phyloP scores from a whole-genome alignment of 1,140 invertebrate genomes.

The Physella acuta region DNA sequence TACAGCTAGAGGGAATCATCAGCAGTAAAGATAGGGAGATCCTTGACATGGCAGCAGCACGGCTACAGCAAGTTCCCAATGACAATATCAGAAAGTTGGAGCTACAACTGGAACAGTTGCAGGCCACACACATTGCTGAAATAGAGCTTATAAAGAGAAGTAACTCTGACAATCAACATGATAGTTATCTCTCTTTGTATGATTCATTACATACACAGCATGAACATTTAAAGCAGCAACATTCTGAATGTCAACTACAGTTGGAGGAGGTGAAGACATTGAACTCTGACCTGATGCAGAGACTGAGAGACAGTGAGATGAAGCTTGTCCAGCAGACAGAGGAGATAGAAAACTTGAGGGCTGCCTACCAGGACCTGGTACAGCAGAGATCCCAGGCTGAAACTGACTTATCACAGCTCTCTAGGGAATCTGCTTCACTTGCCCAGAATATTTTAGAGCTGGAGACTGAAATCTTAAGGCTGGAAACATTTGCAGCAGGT shows the following conservation, averaged over 20 bases:
- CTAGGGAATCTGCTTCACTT: no score
- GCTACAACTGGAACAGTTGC: conserved; percentile 10
- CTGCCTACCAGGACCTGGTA: background rate
- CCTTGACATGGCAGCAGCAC: background rate
- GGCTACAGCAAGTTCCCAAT: background rate
- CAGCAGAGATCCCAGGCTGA: background rate
- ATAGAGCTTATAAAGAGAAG: background rate
- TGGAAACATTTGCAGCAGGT: no score
- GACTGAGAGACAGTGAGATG: background rate
- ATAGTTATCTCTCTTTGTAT: background rate
- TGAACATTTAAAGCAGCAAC: background rate
- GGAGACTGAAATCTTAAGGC: no score
- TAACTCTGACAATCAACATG: background rate
- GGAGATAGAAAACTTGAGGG: conserved; percentile 1
- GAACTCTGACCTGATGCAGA: conserved; percentile 12
- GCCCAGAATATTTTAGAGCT: no score
- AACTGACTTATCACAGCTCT: background rate
- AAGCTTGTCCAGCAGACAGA: background rate
- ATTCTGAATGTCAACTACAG: conserved; percentile 2
- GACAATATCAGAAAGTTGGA: background rate
- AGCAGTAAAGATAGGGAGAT: conserved; percentile 16
- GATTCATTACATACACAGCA: conserved; percentile 1
- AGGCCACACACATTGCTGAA: background rate
- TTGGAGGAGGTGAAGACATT: background rate
- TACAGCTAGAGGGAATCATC: conserved; percentile 18